A percentile compares a stretch with the other conserved stretches of the same genome.
Conservation (phyloP, 2,797 vertebrate species). For the Oryzias dopingdopingensis region DNA sequence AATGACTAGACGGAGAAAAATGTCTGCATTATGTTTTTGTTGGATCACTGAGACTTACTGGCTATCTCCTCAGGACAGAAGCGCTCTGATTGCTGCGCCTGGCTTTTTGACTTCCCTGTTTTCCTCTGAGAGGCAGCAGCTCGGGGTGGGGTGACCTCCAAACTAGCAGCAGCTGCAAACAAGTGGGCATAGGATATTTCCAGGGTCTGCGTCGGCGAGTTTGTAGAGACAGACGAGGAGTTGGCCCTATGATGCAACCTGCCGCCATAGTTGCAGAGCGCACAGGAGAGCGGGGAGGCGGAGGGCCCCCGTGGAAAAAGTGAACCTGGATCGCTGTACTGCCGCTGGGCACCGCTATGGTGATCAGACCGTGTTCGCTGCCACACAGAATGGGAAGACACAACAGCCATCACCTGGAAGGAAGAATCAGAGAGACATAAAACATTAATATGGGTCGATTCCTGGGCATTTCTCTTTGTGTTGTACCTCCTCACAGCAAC, state of each 20-base stretch:
- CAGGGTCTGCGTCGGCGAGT: slow-evolving; percentile 40
- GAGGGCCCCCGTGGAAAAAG: slow-evolving; percentile 80
- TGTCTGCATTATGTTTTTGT: slow-evolving; percentile 34
- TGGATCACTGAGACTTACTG: slow-evolving; percentile 44
- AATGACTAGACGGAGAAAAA: slow-evolving; percentile 25
- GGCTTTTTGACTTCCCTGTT: slow-evolving; percentile 16
- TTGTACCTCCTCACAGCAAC: slow-evolving; percentile 93
- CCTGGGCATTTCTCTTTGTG: not conserved
- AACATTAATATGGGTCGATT: too few relatives aligned
- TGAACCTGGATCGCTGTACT: slow-evolving; percentile 55
- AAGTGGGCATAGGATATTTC: slow-evolving; percentile 10
- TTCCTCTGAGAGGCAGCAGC: slow-evolving; percentile 3
- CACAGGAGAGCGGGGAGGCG: slow-evolving; percentile 75
- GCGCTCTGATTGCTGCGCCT: slow-evolving; percentile 19
- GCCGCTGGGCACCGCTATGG: slow-evolving; percentile 87
- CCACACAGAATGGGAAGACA: slow-evolving; percentile 88
- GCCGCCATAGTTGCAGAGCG: slow-evolving; percentile 71
- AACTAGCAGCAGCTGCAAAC: slow-evolving; percentile 18
- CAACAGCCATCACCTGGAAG: slow-evolving; percentile 92
- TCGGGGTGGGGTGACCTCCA: slow-evolving; percentile 57
- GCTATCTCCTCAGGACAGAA: slow-evolving; percentile 30
- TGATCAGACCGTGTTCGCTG: slow-evolving; percentile 83
- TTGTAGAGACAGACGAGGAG: slow-evolving; percentile 66
- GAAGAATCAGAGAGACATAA: slow-evolving; percentile 6
- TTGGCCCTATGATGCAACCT: slow-evolving; percentile 51